Conservation (phyloP, 2,113 vertebrate species). For the Aleadryas rufinucha region DNA sequence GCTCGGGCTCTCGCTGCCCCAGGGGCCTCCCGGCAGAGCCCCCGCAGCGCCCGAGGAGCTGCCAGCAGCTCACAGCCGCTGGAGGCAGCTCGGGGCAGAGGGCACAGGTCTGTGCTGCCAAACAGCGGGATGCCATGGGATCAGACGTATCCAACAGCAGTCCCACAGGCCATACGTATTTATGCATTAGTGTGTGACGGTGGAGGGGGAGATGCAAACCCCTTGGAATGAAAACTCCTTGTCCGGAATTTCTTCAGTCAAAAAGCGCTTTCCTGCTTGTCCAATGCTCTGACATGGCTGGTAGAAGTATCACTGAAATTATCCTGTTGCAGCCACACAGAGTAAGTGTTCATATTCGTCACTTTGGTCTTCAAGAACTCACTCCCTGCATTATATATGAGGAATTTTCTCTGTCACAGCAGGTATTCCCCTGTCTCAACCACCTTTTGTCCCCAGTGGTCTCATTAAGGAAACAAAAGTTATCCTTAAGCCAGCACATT, state of each 20-base stretch:
- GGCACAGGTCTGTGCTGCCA: not conserved
- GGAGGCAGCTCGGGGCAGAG: not conserved
- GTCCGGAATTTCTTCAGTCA: not conserved
- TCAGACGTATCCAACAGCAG: not conserved
- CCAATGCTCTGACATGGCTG: not conserved
- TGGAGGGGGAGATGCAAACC: not conserved
- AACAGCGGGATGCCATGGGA: not conserved
- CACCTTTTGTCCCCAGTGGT: not conserved
- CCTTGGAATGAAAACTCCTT: not conserved
- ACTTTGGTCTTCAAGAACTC: not conserved
- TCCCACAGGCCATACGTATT: not conserved
- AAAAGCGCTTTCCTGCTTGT: not conserved
- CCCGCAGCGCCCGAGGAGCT: rapidly evolving
- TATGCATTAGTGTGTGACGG: not conserved
- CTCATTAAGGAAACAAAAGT: not conserved
- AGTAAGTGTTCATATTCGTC: not conserved
- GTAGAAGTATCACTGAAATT: not conserved
- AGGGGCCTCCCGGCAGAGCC: not conserved
- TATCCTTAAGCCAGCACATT: not conserved
- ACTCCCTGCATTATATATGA: not conserved
- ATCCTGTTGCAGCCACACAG: not conserved
- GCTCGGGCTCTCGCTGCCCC: rapidly evolving
- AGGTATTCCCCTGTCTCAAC: not conserved
- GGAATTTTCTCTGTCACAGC: not conserved
- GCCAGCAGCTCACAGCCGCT: not conserved